A percentile compares a stretch with the other conserved stretches of the same genome.
phyloP scores from a whole-genome alignment of 64 coral and sea anemone species.

The Anthopleura sola region DNA sequence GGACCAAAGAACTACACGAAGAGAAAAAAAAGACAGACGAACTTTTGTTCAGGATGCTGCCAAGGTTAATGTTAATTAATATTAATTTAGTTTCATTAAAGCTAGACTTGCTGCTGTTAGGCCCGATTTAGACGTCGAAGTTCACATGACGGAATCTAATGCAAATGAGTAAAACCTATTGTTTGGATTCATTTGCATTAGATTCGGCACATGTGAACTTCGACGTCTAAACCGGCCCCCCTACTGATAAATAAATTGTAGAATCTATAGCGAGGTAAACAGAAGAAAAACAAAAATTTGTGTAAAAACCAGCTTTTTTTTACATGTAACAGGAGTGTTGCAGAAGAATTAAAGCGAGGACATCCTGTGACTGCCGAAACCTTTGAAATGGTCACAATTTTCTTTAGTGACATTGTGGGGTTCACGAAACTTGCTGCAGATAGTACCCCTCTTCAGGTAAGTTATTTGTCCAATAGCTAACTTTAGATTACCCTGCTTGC shows the following conservation, averaged over 20 bases:
- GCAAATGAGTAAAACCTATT: no score
- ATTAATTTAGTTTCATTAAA: no score
- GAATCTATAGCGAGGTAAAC: not conserved
- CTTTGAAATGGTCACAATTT: constrained; percentile 82
- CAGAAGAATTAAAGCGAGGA: constrained; percentile 81
- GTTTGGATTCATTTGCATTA: no score
- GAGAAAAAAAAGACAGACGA: constrained; percentile 81
- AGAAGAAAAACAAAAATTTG: not conserved
- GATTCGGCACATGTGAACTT: no score
- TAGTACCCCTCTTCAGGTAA: constrained; percentile 79
- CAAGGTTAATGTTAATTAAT: constrained; percentile 36
- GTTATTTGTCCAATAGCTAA: not conserved
- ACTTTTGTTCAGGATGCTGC: constrained; percentile 76
- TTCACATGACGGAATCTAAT: no score
- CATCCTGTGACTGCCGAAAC: constrained; percentile 75
- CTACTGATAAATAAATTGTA: no score
- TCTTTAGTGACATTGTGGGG: constrained; percentile 86
- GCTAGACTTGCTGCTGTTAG: no score
- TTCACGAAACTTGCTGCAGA: constrained; percentile 69
- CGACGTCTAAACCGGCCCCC: no score
- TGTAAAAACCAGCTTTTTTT: not conserved
- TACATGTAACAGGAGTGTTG: constrained; percentile 57
- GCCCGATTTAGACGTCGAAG: no score
- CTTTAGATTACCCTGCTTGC: no score
- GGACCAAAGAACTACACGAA: constrained; percentile 79